A percentile compares a stretch with the other conserved stretches of the same genome.
Conservation (phyloP, 2,797 vertebrate species). For the Spinus olivaceus region DNA sequence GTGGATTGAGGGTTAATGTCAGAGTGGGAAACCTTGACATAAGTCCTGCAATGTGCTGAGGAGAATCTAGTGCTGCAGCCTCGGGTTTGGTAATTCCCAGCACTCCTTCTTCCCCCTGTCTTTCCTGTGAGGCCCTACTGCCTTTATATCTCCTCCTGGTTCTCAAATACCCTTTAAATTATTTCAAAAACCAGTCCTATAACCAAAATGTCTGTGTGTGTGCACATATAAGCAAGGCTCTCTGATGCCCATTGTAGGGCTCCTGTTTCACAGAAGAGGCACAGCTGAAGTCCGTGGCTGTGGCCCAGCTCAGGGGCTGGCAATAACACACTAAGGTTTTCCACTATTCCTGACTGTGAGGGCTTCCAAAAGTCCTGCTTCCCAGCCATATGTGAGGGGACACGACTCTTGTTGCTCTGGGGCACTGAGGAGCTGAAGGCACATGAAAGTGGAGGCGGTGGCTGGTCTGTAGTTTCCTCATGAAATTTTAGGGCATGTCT, state of each 20-base stretch:
- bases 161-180: neutral
- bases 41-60: neutral
- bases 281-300: neutral
- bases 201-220: neutral
- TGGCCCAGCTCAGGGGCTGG: neutral
- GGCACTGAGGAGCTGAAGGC: fast-evolving
- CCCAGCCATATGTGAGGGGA: neutral
- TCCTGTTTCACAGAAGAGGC: neutral
- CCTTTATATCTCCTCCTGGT: neutral
- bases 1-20: neutral
- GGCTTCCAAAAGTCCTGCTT: neutral
- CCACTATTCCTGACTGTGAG: neutral
- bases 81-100: neutral
- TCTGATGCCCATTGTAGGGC: neutral
- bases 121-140: neutral
- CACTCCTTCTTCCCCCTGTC: neutral
- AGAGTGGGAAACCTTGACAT: constrained; percentile 2
- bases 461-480: neutral
- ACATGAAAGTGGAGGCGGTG: neutral
- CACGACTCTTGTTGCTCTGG: fast-evolving
- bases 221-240: neutral
- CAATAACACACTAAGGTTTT: neutral
- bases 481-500: constrained; percentile 32
- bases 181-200: neutral
- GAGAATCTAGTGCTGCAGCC: neutral